Percentiles rank a stretch among this genome's conserved stretches.
phyloP scores from a whole-genome alignment of 2,797 vertebrate species.

The Enteromius mattozi region DNA sequence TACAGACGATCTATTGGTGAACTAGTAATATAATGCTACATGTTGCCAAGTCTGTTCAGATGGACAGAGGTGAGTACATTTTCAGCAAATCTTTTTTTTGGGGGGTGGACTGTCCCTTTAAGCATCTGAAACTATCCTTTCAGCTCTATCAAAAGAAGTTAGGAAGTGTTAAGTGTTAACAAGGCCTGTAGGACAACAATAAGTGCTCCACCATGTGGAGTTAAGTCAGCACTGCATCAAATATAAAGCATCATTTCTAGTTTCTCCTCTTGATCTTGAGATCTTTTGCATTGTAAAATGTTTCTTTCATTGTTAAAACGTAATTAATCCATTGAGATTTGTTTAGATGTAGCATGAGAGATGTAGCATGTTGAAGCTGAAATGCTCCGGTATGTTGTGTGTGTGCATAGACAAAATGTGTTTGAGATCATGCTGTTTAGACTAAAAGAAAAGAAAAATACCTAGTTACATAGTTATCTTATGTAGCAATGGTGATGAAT shows the following conservation, averaged over 20 bases:
- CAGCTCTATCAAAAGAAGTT: not conserved
- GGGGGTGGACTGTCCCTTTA: not conserved
- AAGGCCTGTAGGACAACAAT: constrained; percentile 19
- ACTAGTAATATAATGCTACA: not conserved
- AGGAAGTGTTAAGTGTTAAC: not conserved
- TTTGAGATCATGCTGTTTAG: constrained; percentile 3
- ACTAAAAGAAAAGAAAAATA: not conserved
- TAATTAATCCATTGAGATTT: not conserved
- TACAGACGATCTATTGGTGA: not conserved
- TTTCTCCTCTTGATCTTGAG: not conserved
- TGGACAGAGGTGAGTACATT: not conserved
- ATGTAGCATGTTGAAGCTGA: not conserved
- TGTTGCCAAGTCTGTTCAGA: not conserved
- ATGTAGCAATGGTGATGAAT: constrained; percentile 4
- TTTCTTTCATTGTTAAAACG: not conserved
- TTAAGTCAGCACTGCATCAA: constrained; percentile 7
- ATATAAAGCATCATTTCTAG: not conserved
- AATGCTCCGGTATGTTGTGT: constrained; percentile 1
- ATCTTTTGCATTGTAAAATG: not conserved
- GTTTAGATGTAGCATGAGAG: constrained; percentile 4
- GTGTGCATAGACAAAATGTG: constrained; percentile 16
- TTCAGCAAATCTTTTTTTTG: not conserved
- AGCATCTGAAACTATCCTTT: not conserved
- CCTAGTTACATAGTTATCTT: not conserved
- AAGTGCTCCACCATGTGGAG: constrained; percentile 23